Evolutionary conservation across 2,888 invertebrate species (phyloP).

Genomic region (Drosophila anceps): DNA sequence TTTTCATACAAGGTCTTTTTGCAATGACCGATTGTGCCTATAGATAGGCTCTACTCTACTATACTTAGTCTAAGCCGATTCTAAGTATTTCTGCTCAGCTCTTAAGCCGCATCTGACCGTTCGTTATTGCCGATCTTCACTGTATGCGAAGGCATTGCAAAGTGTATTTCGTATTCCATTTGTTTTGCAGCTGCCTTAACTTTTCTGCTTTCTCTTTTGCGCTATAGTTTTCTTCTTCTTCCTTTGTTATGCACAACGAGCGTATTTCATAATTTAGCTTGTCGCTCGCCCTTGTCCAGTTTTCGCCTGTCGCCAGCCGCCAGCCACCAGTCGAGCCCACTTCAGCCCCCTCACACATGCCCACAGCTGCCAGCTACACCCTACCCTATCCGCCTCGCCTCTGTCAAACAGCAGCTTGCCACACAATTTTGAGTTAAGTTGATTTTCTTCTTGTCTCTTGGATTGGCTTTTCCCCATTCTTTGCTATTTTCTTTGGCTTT

Average conservation of each 20-base stretch:
- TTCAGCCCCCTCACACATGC: slow-evolving; percentile 4
- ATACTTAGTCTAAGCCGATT: too few species aligned
- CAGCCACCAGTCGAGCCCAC: slow-evolving; percentile 14
- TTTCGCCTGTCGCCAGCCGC: slow-evolving; percentile 11
- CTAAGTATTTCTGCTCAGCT: not conserved
- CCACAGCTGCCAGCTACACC: not conserved
- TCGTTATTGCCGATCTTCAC: not conserved
- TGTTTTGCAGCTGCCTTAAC: not conserved
- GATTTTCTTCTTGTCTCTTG: slow-evolving; percentile 55
- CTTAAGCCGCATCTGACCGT: not conserved
- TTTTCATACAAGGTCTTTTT: too few species aligned
- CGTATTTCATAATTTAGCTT: slow-evolving; percentile 74
- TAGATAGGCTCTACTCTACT: too few species aligned
- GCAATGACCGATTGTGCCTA: too few species aligned
- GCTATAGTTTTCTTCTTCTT: not conserved
- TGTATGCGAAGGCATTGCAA: not conserved
- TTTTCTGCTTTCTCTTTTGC: not conserved
- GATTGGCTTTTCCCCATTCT: not conserved
- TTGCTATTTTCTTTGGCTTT: slow-evolving; percentile 3
- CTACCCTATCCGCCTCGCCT: too few species aligned
- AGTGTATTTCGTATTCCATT: not conserved
- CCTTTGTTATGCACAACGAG: slow-evolving; percentile 37
- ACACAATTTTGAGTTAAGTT: slow-evolving; percentile 70
- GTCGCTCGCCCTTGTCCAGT: slow-evolving; percentile 22
- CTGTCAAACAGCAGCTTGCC: slow-evolving; percentile 10